Percentiles rank a stretch among this genome's conserved stretches.
These are phyloP conservation scores for Scaptomyza hsui DNA, from an alignment of 1,140 invertebrate species.

Conservation along the genomic window DNA sequence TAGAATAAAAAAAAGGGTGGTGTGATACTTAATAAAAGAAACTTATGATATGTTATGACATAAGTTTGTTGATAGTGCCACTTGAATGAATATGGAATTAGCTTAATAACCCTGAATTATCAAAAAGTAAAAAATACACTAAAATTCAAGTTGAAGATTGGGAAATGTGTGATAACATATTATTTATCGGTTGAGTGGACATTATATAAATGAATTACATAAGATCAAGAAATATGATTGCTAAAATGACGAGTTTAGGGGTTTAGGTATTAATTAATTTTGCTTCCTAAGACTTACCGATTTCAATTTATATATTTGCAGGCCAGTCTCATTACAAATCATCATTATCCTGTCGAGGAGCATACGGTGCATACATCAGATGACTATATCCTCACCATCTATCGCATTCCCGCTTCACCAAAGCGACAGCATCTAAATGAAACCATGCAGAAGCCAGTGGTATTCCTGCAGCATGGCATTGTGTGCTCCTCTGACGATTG, in stretches of 20 bases:
- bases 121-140: constrained; percentile 2
- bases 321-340: constrained; percentile 84
- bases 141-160: too few relatives aligned
- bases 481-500: constrained; percentile 90
- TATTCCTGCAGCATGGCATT: constrained; percentile 91
- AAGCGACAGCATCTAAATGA: constrained; percentile 37
- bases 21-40: background rate
- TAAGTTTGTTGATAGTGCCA: background rate
- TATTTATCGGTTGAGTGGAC: too few relatives aligned
- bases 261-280: too few relatives aligned
- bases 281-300: background rate
- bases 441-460: constrained; percentile 74
- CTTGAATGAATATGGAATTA: background rate
- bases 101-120: background rate
- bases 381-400: constrained; percentile 85
- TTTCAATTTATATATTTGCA: constrained; percentile 37
- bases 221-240: too few relatives aligned
- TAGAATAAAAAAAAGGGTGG: constrained; percentile 4
- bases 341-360: constrained; percentile 87
- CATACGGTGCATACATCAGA: constrained; percentile 85
- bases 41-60: background rate
- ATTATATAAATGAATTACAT: too few relatives aligned
- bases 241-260: too few relatives aligned
- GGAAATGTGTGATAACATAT: too few relatives aligned
- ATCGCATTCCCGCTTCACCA: constrained; percentile 84